Evolutionary conservation across 2,888 invertebrate genomes (phyloP), one percentile per base, ranked within the genome.

Genomic region (Lasioglossum vierecki): DNA sequence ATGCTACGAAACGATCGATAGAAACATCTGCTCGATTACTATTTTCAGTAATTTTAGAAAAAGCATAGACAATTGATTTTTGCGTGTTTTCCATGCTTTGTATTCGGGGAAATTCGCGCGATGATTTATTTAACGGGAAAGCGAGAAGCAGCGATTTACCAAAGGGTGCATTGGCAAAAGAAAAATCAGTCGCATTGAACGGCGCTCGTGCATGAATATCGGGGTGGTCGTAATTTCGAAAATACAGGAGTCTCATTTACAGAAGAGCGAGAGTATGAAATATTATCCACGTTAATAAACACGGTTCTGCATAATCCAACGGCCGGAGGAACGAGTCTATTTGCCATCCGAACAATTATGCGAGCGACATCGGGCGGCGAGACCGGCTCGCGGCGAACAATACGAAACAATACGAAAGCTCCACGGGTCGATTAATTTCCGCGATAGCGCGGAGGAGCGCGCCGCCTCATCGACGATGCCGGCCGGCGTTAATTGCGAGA

Each of bases 401-500:
- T 53, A 22, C 49, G 11, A 73, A 49, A 73, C 41, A 41, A 71
- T 71, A 44, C 35, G 53, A 53, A 53, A 73, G 35, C 30, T 49
- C 9, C 49, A 49, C 41, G 49, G 35, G 22, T 35, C 53, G 53
- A 73, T 75, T 75, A 75, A 63, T 75, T 75, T 75, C 57, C 30
- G 35, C 73, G 49, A 49, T 35, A 73, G 22, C 73, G 22, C 35
- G n/a, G 60, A 26, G 66, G 26, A 70, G 18, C 44, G 30, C 8
- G 71, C 15, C 15, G 46, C 26, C 15, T 35, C 26, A 26, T n/a
- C 46, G 71, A 15, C 75, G 70, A n/a, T 39, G 39, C 15, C 44
- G 41, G n/a, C n/a, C 57, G 78, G 75, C 68, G 80, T 80, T 89
- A 87, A 88, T 89, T 86, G 79, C 83, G 83, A 86, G 82, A 89